Conservation (phyloP, 2,888 invertebrate species). For the Nomada ruficornis region DNA sequence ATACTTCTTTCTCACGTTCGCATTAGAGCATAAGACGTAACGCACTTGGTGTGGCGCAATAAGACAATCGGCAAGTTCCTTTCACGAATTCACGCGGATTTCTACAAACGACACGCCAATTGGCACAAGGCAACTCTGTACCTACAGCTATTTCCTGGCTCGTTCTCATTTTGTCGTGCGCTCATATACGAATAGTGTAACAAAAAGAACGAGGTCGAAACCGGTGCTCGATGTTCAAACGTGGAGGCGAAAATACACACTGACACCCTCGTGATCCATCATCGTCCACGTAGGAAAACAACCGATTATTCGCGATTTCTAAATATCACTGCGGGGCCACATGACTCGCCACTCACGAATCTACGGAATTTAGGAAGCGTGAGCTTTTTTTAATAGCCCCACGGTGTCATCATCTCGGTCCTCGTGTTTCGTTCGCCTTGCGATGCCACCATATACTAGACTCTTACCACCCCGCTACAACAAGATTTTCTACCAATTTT, state of each 20-base stretch:
- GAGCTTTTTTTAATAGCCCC: slow-evolving; percentile 71
- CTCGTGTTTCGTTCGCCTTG: slow-evolving; percentile 31
- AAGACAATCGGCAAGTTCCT: neutral
- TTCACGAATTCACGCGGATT: neutral
- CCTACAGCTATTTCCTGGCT: slow-evolving; percentile 14
- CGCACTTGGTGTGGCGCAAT: neutral
- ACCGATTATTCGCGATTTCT: slow-evolving; percentile 65
- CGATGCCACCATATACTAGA: slow-evolving; percentile 29
- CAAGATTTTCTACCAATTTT: too few relatives aligned
- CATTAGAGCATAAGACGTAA: neutral
- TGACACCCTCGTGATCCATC: slow-evolving; percentile 63
- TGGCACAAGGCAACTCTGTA: slow-evolving; percentile 22
- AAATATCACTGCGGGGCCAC: slow-evolving; percentile 69
- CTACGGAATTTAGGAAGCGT: slow-evolving; percentile 73
- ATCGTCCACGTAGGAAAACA: slow-evolving; percentile 66
- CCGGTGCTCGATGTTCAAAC: slow-evolving; percentile 41
- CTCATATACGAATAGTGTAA: slow-evolving; percentile 41
- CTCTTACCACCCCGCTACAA: neutral
- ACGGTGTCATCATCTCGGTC: slow-evolving; percentile 60
- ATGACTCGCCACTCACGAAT: slow-evolving; percentile 75
- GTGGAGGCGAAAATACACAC: slow-evolving; percentile 65
- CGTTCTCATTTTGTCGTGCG: slow-evolving; percentile 21
- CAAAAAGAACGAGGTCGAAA: slow-evolving; percentile 61
- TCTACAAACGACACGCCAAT: slow-evolving; percentile 27
- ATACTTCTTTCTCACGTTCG: neutral